Evolutionary conservation across 1,140 invertebrate genomes (phyloP).

Genomic region (Tyrophagus putrescentiae): DNA sequence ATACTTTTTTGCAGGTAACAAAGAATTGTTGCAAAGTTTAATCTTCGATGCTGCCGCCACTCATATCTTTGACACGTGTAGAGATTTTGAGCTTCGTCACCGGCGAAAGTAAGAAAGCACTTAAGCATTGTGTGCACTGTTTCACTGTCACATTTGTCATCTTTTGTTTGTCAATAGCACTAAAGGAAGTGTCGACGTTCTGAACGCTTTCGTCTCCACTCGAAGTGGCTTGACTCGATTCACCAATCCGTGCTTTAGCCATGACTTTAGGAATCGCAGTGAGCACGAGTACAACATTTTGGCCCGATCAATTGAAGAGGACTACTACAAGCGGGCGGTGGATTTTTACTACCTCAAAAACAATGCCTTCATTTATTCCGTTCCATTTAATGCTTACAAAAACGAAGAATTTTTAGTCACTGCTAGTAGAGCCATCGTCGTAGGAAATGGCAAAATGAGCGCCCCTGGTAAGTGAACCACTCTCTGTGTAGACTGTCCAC

Average conservation of each 20-base stretch:
- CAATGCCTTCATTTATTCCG: slow-evolving; percentile 73
- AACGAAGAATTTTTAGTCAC: slow-evolving; percentile 42
- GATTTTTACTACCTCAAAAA: slow-evolving; percentile 63
- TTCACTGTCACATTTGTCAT: too few relatives aligned
- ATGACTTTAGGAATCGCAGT: slow-evolving; percentile 1
- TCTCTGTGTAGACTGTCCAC: neutral
- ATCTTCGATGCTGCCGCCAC: slow-evolving; percentile 51
- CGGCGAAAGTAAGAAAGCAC: slow-evolving; percentile 18
- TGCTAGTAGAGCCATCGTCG: slow-evolving; percentile 74
- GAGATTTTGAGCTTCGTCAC: neutral
- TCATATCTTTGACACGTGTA: slow-evolving; percentile 21
- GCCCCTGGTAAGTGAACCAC: slow-evolving; percentile 41
- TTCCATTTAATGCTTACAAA: slow-evolving; percentile 45
- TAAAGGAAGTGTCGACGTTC: slow-evolving; percentile 69
- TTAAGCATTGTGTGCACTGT: neutral
- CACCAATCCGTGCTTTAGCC: slow-evolving; percentile 28
- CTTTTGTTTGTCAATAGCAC: slow-evolving; percentile 38
- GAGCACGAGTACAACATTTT: slow-evolving; percentile 2
- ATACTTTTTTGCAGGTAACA: slow-evolving; percentile 48
- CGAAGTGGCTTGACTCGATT: slow-evolving; percentile 70
- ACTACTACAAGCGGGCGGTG: slow-evolving; percentile 82
- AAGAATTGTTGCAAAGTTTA: slow-evolving; percentile 59
- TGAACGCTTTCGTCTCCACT: slow-evolving; percentile 68
- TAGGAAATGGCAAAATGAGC: slow-evolving; percentile 55
- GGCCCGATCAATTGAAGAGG: slow-evolving; percentile 53